phyloP scores from a whole-genome alignment of 2,797 vertebrate genomes.

The Ptychobarbus kaznakovi region DNA sequence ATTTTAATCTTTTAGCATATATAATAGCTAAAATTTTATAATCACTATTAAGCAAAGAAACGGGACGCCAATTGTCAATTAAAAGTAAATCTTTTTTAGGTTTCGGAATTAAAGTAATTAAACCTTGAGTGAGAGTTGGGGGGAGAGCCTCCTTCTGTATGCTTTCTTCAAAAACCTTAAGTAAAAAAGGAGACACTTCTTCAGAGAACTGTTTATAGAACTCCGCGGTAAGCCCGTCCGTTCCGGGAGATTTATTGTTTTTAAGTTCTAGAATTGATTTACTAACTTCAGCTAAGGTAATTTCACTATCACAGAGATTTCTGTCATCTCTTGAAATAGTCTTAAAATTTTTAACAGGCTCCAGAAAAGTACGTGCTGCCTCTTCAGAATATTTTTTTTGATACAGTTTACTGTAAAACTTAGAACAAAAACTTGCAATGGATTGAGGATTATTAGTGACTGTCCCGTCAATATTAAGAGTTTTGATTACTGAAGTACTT shows the following conservation, averaged over 20 bases:
- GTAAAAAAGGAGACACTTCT: background rate
- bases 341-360: background rate
- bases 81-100: background rate
- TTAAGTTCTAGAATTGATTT: no score
- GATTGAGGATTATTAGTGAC: no score
- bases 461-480: no score
- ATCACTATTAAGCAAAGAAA: no score
- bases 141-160: no score
- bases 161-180: background rate
- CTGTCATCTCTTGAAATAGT: background rate
- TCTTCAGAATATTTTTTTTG: background rate
- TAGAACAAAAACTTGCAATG: no score
- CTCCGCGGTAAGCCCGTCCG: background rate
- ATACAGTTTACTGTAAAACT: background rate
- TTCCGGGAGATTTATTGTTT: background rate
- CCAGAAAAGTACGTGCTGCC: background rate
- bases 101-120: background rate
- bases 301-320: background rate
- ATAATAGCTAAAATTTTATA: background rate
- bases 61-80: background rate
- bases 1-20: background rate
- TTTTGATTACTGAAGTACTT: no score
- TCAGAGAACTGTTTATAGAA: background rate
- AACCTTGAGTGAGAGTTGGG: no score
- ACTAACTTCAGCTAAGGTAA: no score